A percentile compares a stretch with the other conserved stretches of the same genome.
Conservation (phyloP, 1,140 invertebrate species). For the Atta texana region DNA sequence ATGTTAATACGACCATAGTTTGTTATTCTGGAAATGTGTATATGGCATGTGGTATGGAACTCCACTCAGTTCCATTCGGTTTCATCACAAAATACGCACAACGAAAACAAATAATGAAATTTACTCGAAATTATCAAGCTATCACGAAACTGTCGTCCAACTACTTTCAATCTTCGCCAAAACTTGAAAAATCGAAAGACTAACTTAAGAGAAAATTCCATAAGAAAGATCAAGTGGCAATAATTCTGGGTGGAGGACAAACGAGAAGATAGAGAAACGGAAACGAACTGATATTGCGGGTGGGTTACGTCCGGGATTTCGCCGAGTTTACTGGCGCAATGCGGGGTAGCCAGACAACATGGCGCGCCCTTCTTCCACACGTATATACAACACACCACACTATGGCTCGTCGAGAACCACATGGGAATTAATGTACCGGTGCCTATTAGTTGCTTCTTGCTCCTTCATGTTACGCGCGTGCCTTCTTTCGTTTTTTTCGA, state of each 20-base stretch:
- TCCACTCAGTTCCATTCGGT: not conserved
- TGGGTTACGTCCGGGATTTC: constrained; percentile 79
- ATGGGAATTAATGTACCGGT: constrained; percentile 41
- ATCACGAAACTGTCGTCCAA: not conserved
- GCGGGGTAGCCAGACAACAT: constrained; percentile 84
- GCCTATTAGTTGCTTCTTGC: constrained; percentile 28
- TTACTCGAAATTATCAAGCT: constrained; percentile 11
- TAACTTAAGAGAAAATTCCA: constrained; percentile 19
- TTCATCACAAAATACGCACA: not conserved
- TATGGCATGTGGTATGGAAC: not conserved
- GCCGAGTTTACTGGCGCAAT: constrained; percentile 84
- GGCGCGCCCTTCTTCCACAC: constrained; percentile 77
- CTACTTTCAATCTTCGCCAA: not conserved
- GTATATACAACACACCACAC: not conserved
- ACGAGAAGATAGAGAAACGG: constrained; percentile 11
- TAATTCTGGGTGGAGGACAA: constrained; percentile 24
- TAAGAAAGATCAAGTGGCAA: not conserved
- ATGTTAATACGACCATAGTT: constrained; percentile 15
- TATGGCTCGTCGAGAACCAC: constrained; percentile 10
- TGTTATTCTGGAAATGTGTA: constrained; percentile 47
- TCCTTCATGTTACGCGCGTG: constrained; percentile 21
- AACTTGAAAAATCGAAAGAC: constrained; percentile 37
- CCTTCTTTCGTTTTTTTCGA: constrained; percentile 23
- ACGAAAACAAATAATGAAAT: constrained; percentile 23
- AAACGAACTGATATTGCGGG: constrained; percentile 53